Conservation (phyloP, 2,888 invertebrate species). For the Tachina fera region DNA sequence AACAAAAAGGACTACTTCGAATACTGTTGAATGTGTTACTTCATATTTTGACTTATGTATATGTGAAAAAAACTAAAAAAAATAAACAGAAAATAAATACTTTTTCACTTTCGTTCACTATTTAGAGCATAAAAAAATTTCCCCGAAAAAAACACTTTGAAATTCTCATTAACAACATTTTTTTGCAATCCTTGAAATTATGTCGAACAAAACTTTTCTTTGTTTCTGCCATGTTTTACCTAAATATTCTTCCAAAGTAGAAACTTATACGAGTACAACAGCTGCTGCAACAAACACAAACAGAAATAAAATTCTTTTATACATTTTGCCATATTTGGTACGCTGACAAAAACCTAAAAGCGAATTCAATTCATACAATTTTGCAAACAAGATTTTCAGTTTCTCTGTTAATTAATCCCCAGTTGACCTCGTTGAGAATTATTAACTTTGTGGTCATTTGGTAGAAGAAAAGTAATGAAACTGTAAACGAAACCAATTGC, state of each 20-base stretch:
- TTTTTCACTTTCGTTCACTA: too few relatives aligned
- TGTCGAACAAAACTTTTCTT: background rate
- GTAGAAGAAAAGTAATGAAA: conserved; percentile 9
- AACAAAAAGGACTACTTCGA: too few relatives aligned
- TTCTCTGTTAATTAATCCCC: conserved; percentile 64
- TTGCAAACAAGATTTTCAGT: conserved; percentile 4
- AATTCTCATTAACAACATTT: background rate
- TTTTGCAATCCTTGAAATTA: background rate
- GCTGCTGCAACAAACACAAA: background rate
- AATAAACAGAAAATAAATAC: too few relatives aligned
- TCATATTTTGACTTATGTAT: too few relatives aligned
- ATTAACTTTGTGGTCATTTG: conserved; percentile 39
- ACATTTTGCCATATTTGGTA: background rate
- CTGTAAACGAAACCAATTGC: conserved; percentile 9
- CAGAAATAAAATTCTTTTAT: background rate
- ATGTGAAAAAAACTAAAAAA: too few relatives aligned
- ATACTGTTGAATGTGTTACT: too few relatives aligned
- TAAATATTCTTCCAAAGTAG: background rate
- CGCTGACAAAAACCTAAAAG: background rate
- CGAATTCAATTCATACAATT: background rate
- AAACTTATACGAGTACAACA: background rate
- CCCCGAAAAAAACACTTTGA: too few relatives aligned
- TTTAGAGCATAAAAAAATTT: too few relatives aligned
- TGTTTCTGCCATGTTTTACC: background rate
- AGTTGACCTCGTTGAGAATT: conserved; percentile 44